Evolutionary conservation across 2,888 invertebrate genomes (phyloP), one percentile per base, ranked within the genome.

Genomic region (Stenodema calcarata): DNA sequence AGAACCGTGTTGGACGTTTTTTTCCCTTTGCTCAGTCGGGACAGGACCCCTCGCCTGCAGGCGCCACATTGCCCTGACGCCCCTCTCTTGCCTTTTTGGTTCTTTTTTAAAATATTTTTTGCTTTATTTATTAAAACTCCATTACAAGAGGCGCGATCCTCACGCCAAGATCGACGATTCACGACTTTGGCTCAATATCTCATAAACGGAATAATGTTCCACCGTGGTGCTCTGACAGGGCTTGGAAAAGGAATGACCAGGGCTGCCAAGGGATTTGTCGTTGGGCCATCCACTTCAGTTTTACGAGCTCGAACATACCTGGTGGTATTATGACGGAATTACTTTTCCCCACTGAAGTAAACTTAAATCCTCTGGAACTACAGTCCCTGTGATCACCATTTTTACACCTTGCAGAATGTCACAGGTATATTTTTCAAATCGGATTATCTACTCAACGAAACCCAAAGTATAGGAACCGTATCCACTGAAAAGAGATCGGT

Each of bases 81-180:
- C 85, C 47, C 30, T 44, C 81, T 62, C 87, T 42, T 14, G 11
- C 14, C 30, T 11, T 50, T 81, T 81, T 79, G 44, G 12, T 50
- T 27, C 42, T 69, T 42, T 82, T 47, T 80, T 70, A 70, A 80
- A 86, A 80, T 35, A 18, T 50, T 50, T 28, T 42, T 87, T 79
- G 47, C 50, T 87, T 87, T 86, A 86, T 87, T 87, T 87, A 87
- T 87, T 87, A 87, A 87, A 87, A 86, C 42, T 79, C 86, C 80
- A 87, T 87, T 87, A 86, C 87, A 50, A 79, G 78, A 87, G 87
- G 87, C 87, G 87, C 86, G 87, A 87, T 86, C 62, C 86, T 86
- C 75, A 44, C 87, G 81, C 81, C 76, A 62, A 35, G 41, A 62
- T 30, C 62, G 41, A 82, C 41, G 82, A 82, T 82, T 82, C 82